Base-by-base conservation (phyloP, 2,113 vertebrate species). In the Capra hircus region DNA sequence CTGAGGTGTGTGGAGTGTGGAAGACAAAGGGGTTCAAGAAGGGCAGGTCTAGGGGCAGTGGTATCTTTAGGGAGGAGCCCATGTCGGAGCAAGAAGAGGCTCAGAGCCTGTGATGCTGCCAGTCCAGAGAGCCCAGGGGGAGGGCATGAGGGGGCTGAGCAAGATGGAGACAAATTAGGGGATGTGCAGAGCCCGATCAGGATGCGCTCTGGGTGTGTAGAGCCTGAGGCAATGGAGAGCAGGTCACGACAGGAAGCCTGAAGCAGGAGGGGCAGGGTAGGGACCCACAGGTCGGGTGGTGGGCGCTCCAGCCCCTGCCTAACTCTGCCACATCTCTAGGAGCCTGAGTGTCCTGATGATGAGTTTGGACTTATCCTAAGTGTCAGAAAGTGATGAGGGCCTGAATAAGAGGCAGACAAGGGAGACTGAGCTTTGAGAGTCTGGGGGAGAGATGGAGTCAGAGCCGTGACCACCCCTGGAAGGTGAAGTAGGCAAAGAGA, bases 1-100 rank as follows among this genome's bases (percentile, higher is more conserved):
- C 28, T 27, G 30, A 33, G 33, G 4, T 25, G 2, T 6, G 1
- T 19, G 60, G 82, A 40, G 45, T 30, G 40, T 23, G 21, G 59
- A 36, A n/a, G 36, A 50, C 30, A 10, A 53, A 10, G 33, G 30
- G 45, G 6, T 5, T 2, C 4, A 19, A 17, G 64, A 23, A 67
- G 28, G 7, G 1, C 0, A 0, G 43, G n/a, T 57, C 52, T 7
- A n/a, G 0, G 55, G 21, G 17, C 33, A 43, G 48, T 9, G 7
- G 33, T 11, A 2, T 43, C 45, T 80, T 90, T 52, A 87, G 45
- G 28, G 28, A 48, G 80, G n/a, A 71, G 36, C 57, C 62, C 33
- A 14, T 19, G 50, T 84, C 23, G 36, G 43, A 81, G 85, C 36
- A 57, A n/a, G 50, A 12, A 33, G 11, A 36, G 12, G 43, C 43